phyloP scores from a whole-genome alignment of 35 echinoderm and acorn worm genomes.

The Hemicentrotus pulcherrimus region DNA sequence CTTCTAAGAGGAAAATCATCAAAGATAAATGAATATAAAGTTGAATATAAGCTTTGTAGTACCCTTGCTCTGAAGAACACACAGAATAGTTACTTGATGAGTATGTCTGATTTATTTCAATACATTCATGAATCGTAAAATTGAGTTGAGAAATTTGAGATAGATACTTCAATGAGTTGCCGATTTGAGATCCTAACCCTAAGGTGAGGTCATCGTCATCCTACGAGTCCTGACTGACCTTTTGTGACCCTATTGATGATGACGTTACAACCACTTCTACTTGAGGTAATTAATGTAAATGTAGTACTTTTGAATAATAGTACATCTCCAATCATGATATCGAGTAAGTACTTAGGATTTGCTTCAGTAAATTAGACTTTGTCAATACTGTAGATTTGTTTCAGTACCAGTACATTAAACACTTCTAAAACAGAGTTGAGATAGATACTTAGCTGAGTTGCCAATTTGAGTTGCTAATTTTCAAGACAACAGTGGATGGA shows the following conservation, averaged over 20 bases:
- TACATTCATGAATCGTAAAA: not conserved
- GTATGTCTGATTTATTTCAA: not conserved
- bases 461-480: not conserved
- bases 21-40: not conserved
- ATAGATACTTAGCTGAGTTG: not conserved
- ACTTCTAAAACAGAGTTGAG: not conserved
- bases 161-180: not conserved
- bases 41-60: not conserved
- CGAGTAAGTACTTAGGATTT: not conserved
- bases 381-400: not conserved
- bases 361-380: not conserved
- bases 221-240: no score
- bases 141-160: not conserved
- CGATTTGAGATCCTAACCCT: not conserved
- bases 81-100: no score
- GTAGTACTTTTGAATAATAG: not conserved
- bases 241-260: no score
- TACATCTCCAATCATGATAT: no score
- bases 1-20: not conserved
- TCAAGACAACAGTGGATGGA: not conserved
- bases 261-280: not conserved
- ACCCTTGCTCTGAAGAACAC: not conserved
- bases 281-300: not conserved
- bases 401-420: not conserved
- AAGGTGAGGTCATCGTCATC: not conserved